Conservation (phyloP, 2,113 vertebrate genomes). For the Petrocephalus microphthalmus region DNA sequence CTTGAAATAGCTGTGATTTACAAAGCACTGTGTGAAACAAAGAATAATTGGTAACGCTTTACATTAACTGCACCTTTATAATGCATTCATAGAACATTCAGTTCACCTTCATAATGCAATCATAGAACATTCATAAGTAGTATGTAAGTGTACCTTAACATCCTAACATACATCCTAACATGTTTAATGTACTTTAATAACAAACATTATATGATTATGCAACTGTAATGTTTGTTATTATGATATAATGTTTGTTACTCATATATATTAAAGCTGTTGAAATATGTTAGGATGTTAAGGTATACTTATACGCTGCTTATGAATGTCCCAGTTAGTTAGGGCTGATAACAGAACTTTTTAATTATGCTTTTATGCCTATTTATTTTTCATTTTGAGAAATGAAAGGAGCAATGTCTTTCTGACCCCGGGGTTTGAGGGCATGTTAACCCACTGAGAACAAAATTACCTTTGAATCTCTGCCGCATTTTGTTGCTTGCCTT, state of each 20-base stretch:
- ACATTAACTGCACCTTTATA: background rate
- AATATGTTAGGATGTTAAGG: too few species aligned
- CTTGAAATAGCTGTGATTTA: background rate
- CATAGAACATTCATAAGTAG: background rate
- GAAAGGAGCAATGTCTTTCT: background rate
- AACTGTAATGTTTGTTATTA: background rate
- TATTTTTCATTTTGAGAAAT: background rate
- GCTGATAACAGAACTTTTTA: background rate
- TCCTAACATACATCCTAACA: background rate
- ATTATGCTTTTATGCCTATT: background rate
- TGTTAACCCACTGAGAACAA: background rate
- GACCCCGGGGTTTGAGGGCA: background rate
- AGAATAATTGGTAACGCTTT: background rate
- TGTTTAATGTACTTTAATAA: background rate
- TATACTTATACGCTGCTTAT: background rate
- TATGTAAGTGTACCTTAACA: background rate
- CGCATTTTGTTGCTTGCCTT: background rate
- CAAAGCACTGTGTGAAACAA: background rate
- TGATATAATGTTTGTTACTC: background rate
- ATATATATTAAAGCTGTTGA: too few species aligned
- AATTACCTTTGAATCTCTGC: background rate
- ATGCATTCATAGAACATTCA: background rate
- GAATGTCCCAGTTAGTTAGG: background rate
- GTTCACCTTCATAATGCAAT: background rate
- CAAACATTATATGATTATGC: background rate